Evolutionary conservation across 1,140 invertebrate genomes (phyloP).

Genomic region (Dinoponera quadriceps): DNA sequence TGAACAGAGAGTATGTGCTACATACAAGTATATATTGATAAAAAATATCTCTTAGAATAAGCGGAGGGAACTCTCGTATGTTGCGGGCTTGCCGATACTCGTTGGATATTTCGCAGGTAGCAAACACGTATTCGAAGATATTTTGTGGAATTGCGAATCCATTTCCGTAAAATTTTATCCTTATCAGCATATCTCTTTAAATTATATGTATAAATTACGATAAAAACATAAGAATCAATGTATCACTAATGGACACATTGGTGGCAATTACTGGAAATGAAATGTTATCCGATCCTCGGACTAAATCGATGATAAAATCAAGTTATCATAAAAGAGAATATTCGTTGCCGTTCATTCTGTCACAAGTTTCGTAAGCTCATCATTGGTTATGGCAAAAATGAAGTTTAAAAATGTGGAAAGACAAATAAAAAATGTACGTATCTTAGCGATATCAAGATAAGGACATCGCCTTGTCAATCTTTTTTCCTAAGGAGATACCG

Average conservation of each 20-base stretch:
- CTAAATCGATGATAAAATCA: neutral
- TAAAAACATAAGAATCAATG: neutral
- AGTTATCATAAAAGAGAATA: neutral
- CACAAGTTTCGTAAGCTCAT: neutral
- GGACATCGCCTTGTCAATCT: constrained; percentile 61
- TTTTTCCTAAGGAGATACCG: constrained; percentile 72
- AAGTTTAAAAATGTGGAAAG: neutral
- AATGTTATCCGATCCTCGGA: neutral
- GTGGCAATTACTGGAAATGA: neutral
- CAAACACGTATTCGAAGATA: neutral
- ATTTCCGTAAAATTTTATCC: constrained; percentile 13
- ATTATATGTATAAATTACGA: neutral
- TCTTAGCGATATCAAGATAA: constrained; percentile 12
- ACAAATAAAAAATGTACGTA: neutral
- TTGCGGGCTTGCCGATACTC: neutral
- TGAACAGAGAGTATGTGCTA: neutral
- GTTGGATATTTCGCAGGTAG: neutral
- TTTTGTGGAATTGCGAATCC: neutral
- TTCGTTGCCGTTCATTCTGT: neutral
- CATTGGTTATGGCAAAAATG: neutral
- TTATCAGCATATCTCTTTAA: neutral
- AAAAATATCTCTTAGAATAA: neutral
- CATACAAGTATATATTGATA: neutral
- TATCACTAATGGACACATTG: neutral
- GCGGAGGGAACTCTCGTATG: neutral